Evolutionary conservation across 1,140 invertebrate species (phyloP).

Genomic region (Achroia grisella): DNA sequence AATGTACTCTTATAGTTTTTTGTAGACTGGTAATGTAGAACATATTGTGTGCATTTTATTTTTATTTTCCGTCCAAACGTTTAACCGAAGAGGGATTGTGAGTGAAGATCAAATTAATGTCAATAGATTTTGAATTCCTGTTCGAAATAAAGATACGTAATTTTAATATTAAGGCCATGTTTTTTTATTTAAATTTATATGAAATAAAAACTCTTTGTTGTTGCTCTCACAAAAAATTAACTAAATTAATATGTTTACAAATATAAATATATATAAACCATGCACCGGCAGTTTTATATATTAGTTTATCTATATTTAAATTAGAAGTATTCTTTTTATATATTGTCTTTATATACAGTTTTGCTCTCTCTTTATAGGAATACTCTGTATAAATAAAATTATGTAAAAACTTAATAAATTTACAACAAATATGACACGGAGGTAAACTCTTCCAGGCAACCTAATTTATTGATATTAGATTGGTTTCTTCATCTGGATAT

Average conservation of each 20-base stretch:
- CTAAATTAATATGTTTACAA: not conserved
- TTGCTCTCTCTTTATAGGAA: too few relatives aligned
- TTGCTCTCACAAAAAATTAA: not conserved
- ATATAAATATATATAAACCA: not conserved
- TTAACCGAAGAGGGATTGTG: not conserved
- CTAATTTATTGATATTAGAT: too few relatives aligned
- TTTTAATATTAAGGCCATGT: not conserved
- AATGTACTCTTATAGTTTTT: not conserved
- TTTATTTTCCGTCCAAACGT: constrained; percentile 12
- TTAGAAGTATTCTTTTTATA: too few relatives aligned
- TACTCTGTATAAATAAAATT: too few relatives aligned
- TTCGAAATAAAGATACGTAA: not conserved
- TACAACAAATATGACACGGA: too few relatives aligned
- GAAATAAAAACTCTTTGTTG: too few relatives aligned
- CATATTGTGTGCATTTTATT: constrained; percentile 6
- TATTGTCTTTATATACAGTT: too few relatives aligned
- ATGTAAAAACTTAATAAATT: too few relatives aligned
- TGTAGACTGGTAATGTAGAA: constrained; percentile 11
- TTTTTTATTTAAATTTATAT: not conserved
- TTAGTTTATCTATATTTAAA: too few relatives aligned
- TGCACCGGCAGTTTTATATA: too few relatives aligned
- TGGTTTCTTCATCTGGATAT: too few relatives aligned
- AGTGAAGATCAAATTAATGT: not conserved
- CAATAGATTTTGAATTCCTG: not conserved
- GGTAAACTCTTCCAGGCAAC: too few relatives aligned